Evolutionary conservation across 2,797 vertebrate species (phyloP).

Genomic region (Neopelma chrysocephalum): DNA sequence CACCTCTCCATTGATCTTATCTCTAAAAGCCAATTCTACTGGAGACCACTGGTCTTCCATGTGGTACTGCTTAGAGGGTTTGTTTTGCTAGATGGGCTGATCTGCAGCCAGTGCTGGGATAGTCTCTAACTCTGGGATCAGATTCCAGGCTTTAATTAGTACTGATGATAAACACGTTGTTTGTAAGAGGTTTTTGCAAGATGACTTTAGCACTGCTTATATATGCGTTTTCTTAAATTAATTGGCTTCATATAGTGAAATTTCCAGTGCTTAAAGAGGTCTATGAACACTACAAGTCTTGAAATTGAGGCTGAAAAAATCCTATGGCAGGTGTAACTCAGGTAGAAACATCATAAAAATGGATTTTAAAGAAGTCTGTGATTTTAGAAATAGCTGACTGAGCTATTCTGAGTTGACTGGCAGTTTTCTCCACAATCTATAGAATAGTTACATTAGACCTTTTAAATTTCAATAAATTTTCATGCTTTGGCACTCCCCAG

Average conservation of each 20-base stretch:
- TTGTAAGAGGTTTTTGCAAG: background rate
- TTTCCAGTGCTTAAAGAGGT: background rate
- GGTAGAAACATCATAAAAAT: background rate
- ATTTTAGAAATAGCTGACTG: background rate
- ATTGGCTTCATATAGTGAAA: background rate
- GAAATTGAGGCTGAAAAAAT: background rate
- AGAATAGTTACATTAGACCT: background rate
- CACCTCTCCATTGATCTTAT: background rate
- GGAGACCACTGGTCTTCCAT: background rate
- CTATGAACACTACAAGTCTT: background rate
- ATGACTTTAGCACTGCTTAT: background rate
- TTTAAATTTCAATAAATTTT: constrained; percentile 13
- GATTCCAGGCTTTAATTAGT: constrained; percentile 1
- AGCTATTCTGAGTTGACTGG: background rate
- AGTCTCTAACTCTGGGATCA: background rate
- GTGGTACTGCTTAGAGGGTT: background rate
- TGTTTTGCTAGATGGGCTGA: background rate
- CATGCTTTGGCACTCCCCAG: background rate
- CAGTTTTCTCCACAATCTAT: background rate
- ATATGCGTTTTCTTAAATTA: background rate
- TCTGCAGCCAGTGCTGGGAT: background rate
- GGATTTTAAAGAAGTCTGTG: background rate
- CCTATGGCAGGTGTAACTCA: background rate
- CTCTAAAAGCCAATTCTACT: background rate
- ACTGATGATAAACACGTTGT: background rate